Evolutionary conservation across 2,797 vertebrate species (phyloP), one percentile per base, ranked within the genome.

Genomic region (Streptopelia turtur): DNA sequence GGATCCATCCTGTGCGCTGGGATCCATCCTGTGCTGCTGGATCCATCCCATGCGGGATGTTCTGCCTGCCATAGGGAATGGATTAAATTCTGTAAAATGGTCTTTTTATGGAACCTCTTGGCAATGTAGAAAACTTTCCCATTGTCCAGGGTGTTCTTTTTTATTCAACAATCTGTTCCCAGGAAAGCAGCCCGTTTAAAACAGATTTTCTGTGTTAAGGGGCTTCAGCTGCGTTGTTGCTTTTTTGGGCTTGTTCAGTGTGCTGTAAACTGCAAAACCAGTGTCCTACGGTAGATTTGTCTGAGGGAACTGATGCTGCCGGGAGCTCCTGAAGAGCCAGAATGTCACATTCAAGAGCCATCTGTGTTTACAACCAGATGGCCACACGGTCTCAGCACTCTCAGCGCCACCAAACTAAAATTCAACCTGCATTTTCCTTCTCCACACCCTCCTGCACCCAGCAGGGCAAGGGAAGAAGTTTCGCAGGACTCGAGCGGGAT

Each of bases 191-290:
- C 81, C 76, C 80, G 55, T 96, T 96, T 96, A 96, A 84, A 59
- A 59, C 93, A 97, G 90, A 85, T 92, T 96, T 94, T 97, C 94
- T 96, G 95, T 96, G 64, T 96, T 97, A 97, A 97, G 81, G 68
- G 55, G 20, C 49, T 97, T 97, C 94, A 96, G 89, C 90, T 96
- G 90, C 78, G 52, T 93, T 94, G 84, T 85, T 95, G 35, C 61
- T 93, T 97, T 97, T 95, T 92, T 63, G 66, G 83, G 93, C 83
- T 93, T 94, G 90, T 80, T 94, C 5, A 43, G 25, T 69, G 85
- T 64, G 45, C 68, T 93, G 83, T 80, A 81, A 92, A 92, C 86
- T 75, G 86, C 81, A 75, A n/a, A 72, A 96, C 59, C 23, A 65
- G 50, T 33, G 52, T 72, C 77, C 52, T 88, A 86, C 83, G 86